phyloP scores from a whole-genome alignment of 1,140 invertebrate genomes.

The Gryon sp. region DNA sequence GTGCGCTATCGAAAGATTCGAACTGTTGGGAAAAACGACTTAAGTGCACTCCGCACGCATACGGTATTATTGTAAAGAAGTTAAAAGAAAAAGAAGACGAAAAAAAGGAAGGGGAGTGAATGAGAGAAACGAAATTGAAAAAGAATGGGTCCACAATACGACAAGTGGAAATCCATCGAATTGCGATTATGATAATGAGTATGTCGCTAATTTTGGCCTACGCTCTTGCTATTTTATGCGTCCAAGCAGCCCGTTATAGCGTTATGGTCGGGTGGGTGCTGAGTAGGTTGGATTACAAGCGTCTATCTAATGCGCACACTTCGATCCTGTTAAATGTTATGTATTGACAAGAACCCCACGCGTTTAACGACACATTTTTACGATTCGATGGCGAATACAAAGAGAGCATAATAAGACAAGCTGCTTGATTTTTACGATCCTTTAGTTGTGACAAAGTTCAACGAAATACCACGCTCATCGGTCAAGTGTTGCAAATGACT shows the following conservation, averaged over 20 bases:
- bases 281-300: conserved; percentile 43
- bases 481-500: conserved; percentile 17
- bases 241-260: conserved; percentile 7
- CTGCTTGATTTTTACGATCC: background rate
- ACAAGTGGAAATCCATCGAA: conserved; percentile 71
- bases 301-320: conserved; percentile 13
- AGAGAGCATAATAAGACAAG: conserved; percentile 8
- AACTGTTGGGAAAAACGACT: background rate
- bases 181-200: conserved; percentile 52
- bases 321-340: conserved; percentile 9
- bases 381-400: conserved; percentile 1
- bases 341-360: conserved; percentile 29
- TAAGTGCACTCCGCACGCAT: too few species aligned
- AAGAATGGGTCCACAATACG: too few species aligned
- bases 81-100: too few species aligned
- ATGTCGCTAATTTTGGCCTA: conserved; percentile 69
- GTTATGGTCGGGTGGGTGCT: conserved; percentile 20
- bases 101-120: too few species aligned
- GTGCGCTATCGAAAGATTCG: conserved; percentile 8
- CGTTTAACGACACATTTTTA: conserved; percentile 19
- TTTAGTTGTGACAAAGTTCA: conserved; percentile 1
- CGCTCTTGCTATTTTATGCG: conserved; percentile 68
- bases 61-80: too few species aligned
- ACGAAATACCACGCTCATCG: conserved; percentile 5
- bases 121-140: too few species aligned